Evolutionary conservation across 2,888 invertebrate species (phyloP).

Genomic region (Globia sparganii): DNA sequence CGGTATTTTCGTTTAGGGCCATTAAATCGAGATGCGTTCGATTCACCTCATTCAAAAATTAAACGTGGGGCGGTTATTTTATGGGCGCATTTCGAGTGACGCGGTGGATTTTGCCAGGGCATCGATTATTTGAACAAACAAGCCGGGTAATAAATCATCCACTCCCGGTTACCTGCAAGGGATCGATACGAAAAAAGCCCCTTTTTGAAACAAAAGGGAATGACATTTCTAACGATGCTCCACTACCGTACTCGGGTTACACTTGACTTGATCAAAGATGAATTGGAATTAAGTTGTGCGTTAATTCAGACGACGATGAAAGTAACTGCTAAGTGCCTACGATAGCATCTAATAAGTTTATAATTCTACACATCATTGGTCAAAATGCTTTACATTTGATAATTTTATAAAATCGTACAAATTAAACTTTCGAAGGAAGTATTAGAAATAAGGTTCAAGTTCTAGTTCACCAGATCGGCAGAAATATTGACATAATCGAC

Average conservation of each 20-base stretch:
- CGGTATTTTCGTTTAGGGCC: slow-evolving; percentile 83
- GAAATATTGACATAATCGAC: slow-evolving; percentile 39
- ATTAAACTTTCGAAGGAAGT: neutral
- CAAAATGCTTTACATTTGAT: neutral
- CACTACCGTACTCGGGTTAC: slow-evolving; percentile 66
- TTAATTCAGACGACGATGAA: slow-evolving; percentile 36
- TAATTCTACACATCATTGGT: neutral
- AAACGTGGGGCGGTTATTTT: slow-evolving; percentile 62
- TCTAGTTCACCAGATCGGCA: slow-evolving; percentile 13
- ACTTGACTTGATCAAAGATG: slow-evolving; percentile 69
- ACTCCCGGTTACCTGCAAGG: slow-evolving; percentile 87
- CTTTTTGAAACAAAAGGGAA: slow-evolving; percentile 84
- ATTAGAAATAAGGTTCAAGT: slow-evolving; percentile 2
- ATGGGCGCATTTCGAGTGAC: slow-evolving; percentile 71
- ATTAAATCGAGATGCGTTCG: slow-evolving; percentile 82
- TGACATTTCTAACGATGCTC: slow-evolving; percentile 82
- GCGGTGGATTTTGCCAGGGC: slow-evolving; percentile 73
- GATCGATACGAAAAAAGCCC: slow-evolving; percentile 86
- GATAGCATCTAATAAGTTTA: neutral
- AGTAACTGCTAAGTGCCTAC: slow-evolving; percentile 18
- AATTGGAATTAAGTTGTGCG: slow-evolving; percentile 47
- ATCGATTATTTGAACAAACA: slow-evolving; percentile 90
- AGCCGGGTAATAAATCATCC: slow-evolving; percentile 88
- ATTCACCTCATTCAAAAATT: slow-evolving; percentile 66
- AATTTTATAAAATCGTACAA: neutral